Base-by-base conservation (phyloP, 2,888 invertebrate species). In the Alloscopus bannaensis region DNA sequence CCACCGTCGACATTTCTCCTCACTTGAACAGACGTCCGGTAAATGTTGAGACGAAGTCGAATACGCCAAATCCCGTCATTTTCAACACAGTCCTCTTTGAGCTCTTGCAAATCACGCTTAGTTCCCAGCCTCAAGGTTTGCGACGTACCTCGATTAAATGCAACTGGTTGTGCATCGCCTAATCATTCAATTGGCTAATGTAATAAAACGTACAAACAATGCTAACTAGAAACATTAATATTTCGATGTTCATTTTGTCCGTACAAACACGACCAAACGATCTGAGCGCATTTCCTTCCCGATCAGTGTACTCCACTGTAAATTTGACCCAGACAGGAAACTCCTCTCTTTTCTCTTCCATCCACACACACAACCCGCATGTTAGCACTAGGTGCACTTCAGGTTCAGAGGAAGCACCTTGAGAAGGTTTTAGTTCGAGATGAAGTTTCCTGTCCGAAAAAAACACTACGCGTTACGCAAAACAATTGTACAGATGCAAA, bases 31-130 rank as follows among this genome's bases (percentile, higher is more conserved):
- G n/a, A n/a, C n/a, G 47, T 13, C 16, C 42, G 24, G 57, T 73
- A 73, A 59, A 73, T 73, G 47, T 65, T 65, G 31, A 73, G 31
- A 16, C 59, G 52, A n/a, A 73, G 31, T 6, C 65, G 65, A 42
- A 73, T 45, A 2, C 65, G 29, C 16, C 65, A 26, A 57, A 40
- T 18, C 8, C 65, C 65, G 28, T 66, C 36, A n/a, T n/a, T n/a
- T 16, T 29, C 16, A 42, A 65, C 8, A 11, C 29, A 26, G 22
- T 65, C 40, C 1, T 40, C 22, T 0, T 45, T 40, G 1, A 24
- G 52, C 0, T 22, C 28, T 18, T 64, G 52, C 18, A 64, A n/a
- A 3, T 26, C 55, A 0, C n/a, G 16, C 24, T 55, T 72, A 11
- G n/a, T 45, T 1, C 55, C 64, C 2, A 64, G 8, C 0, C 28